Base-by-base conservation (phyloP, 2,113 vertebrate genomes). In the Coreoperca whiteheadi region DNA sequence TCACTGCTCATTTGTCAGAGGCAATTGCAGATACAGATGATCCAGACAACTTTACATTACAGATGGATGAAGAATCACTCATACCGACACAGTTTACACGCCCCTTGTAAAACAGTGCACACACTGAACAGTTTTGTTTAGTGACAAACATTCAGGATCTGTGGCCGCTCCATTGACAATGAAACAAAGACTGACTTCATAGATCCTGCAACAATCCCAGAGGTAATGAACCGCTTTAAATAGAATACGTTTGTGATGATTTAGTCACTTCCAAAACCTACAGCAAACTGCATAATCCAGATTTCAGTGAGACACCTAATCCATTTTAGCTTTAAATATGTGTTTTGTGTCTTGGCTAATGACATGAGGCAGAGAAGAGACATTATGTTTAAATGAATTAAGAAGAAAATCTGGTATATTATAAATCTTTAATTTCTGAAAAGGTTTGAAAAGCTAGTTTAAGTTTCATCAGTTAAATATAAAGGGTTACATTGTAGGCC, bases 1-100 rank as follows among this genome's bases (percentile, higher is more conserved):
- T 78, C 72, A 3, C 48, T 2, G 81, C 86, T 92, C 89, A 94
- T 95, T 92, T 79, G 93, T 96, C 94, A 92, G 68, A 60, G 72
- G 48, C 20, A 82, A 67, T 81, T 30, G 53, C 73, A 70, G 74
- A 88, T 83, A 87, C 80, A 85, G 83, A 91, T 85, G 85, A 89
- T 77, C 68, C 46, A 64, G 63, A 69, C 81, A 81, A 74, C 76
- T 82, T 79, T 32, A 80, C 74, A 64, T 65, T 53, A 56, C 61
- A 85, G 77, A 70, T 67, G 46, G 80, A 80, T 88, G 82, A 86
- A 21, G 61, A 70, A 84, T 87, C 67, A 66, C 81, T 76, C 46
- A 51, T 21, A 37, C 66, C 25, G 64, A 79, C 65, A 82, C 74
- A 16, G 71, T 72, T 77, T 60, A 81, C 76, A 60, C 53, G n/a